Evolutionary conservation across 2,113 vertebrate species (phyloP), one percentile per base, ranked within the genome.

Genomic region (Sylvilagus bachmani): DNA sequence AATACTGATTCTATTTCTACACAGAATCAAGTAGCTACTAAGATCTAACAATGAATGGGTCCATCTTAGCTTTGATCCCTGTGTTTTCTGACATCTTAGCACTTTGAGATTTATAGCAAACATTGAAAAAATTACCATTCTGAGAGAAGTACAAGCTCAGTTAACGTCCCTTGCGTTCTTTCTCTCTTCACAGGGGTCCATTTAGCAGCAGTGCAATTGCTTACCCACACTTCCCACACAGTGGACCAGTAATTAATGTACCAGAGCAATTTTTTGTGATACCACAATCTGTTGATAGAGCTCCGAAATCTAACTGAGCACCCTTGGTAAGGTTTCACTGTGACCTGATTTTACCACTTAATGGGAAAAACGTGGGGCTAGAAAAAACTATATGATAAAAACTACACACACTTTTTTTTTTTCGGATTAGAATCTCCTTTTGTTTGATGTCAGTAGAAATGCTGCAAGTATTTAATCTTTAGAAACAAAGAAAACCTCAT

Each of bases 261-360:
- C 33, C 10, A 83, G 31, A 64, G 64, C 66, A 62, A 93, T 85
- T 73, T 94, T 79, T 87, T 90, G 87, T 90, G 55, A 96, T 17
- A 1, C 67, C 61, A 61, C 31, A 14, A 53, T 82, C 80, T 97
- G 75, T 90, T 92, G 91, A 93, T 70, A 75, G 0, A 89, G 69
- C 38, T 82, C n/a, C 71, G 64, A 86, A 93, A 87, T 89, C 27
- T 27, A 75, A 88, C 61, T 70, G n/a, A 79, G 74, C 27, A n/a
- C n/a, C 71, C 21, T 4, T 81, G 91, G 91, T 87, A 92, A 97
- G 79, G 10, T 96, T 94, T 97, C 33, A 83, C 31, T 86, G 79
- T 86, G 55, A 93, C 83, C 58, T 90, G 6, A 27, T 90, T 91
- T 90, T 91, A 81, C 36, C 55, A 5, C 49, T 31, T 12, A 49